Conservation (phyloP, 2,797 vertebrate genomes). For the Notoglanidium macrostoma region DNA sequence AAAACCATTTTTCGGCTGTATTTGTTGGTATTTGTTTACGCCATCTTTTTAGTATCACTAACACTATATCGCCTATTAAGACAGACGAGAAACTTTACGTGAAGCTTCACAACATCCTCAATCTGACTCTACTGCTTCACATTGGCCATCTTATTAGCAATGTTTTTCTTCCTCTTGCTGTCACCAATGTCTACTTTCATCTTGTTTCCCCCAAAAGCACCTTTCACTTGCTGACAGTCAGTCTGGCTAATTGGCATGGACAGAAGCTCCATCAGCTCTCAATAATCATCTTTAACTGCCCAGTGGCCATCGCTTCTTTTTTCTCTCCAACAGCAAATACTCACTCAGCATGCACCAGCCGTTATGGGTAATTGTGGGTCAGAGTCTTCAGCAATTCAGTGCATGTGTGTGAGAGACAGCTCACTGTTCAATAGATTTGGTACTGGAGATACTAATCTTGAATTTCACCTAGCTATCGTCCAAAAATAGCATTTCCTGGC, state of each 20-base stretch:
- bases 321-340: conserved; percentile 19
- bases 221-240: conserved; percentile 33
- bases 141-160: background rate
- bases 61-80: background rate
- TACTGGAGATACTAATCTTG: background rate
- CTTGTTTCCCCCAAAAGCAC: conserved; percentile 34
- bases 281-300: conserved; percentile 50
- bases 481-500: background rate
- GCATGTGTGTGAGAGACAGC: background rate
- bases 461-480: background rate
- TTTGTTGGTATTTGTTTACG: background rate
- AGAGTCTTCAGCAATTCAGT: background rate
- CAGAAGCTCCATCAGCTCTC: conserved; percentile 43
- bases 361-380: conserved; percentile 4
- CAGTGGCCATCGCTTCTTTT: conserved; percentile 8
- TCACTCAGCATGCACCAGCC: conserved; percentile 17
- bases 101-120: background rate
- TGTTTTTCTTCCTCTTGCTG: conserved; percentile 19
- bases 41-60: background rate
- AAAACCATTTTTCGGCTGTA: background rate
- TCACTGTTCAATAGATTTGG: background rate
- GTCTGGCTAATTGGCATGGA: conserved; percentile 46
- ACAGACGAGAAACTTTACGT: background rate
- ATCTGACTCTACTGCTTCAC: background rate
- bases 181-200: conserved; percentile 44